A percentile compares a stretch with the other conserved stretches of the same genome.
phyloP scores from a whole-genome alignment of 2,888 invertebrate genomes.

The Zele albiditarsus region DNA sequence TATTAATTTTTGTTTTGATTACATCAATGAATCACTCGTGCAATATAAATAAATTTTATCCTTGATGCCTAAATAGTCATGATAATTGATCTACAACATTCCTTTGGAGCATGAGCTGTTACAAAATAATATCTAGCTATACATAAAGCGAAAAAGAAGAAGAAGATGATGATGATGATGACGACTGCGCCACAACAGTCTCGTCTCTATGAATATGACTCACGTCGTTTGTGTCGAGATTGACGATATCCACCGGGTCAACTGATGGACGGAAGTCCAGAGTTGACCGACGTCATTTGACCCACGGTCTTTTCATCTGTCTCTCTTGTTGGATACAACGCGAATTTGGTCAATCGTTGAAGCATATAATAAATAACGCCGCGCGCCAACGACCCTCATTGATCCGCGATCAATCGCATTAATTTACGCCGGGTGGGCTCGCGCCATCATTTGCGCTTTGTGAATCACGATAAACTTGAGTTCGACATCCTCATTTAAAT shows the following conservation, averaged over 20 bases:
- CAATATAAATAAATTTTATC: not conserved
- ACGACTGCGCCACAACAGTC: slow-evolving; percentile 45
- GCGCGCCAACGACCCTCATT: slow-evolving; percentile 64
- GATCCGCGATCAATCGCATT: slow-evolving; percentile 71
- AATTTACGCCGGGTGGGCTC: slow-evolving; percentile 60
- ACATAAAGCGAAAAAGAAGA: too few relatives aligned
- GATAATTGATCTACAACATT: slow-evolving; percentile 7
- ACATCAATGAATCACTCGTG: not conserved
- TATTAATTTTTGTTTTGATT: slow-evolving; percentile 7
- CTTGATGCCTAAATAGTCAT: not conserved
- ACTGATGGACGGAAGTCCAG: slow-evolving; percentile 68
- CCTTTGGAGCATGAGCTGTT: not conserved
- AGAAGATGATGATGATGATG: slow-evolving; percentile 49
- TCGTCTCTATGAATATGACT: slow-evolving; percentile 53
- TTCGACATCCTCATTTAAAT: slow-evolving; percentile 33
- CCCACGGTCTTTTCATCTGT: slow-evolving; percentile 45
- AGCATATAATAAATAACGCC: slow-evolving; percentile 35
- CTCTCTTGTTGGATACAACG: slow-evolving; percentile 27
- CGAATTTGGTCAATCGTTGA: slow-evolving; percentile 60
- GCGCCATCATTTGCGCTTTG: slow-evolving; percentile 28
- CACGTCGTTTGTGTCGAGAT: slow-evolving; percentile 66
- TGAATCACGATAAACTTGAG: slow-evolving; percentile 31
- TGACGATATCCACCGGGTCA: slow-evolving; percentile 68
- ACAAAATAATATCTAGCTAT: not conserved
- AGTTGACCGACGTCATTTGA: slow-evolving; percentile 67